Conservation (phyloP, 2,888 invertebrate genomes). For the Clunio marinus region DNA sequence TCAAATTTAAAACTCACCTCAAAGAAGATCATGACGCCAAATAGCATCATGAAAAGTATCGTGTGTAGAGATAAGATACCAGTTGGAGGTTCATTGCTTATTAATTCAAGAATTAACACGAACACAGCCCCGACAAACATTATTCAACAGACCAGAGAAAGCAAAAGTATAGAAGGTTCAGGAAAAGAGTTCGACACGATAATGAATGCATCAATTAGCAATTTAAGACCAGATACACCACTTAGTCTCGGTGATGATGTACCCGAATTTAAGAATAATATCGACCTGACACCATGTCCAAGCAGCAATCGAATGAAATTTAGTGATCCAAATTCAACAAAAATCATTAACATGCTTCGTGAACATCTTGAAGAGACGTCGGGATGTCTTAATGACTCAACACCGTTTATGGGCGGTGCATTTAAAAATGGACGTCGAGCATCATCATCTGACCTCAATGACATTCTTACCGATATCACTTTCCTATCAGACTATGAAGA, state of each 20-base stretch:
- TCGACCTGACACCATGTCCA: constrained; percentile 47
- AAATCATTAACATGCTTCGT: constrained; percentile 19
- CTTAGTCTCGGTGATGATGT: constrained; percentile 47
- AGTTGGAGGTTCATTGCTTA: constrained; percentile 48
- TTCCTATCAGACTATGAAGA: constrained; percentile 36
- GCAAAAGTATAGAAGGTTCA: not conserved
- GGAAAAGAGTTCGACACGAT: constrained; percentile 24
- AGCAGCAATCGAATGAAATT: constrained; percentile 47
- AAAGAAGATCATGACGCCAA: constrained; percentile 29
- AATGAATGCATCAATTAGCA: constrained; percentile 22
- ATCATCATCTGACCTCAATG: constrained; percentile 27
- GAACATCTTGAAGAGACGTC: constrained; percentile 35
- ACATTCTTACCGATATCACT: constrained; percentile 33
- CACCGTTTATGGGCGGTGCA: not conserved
- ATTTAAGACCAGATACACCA: constrained; percentile 46
- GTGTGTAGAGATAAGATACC: constrained; percentile 46
- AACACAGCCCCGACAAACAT: constrained; percentile 40
- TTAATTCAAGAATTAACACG: constrained; percentile 46
- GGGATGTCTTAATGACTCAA: constrained; percentile 19
- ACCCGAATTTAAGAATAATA: constrained; percentile 48
- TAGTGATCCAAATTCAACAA: constrained; percentile 44
- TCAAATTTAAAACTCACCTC: constrained; percentile 32
- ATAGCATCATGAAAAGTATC: constrained; percentile 34
- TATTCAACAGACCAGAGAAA: not conserved
- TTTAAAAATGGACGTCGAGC: not conserved